These are phyloP conservation scores for Amiota minor DNA, from an alignment of 2,888 invertebrate genomes.

Conservation along the genomic window DNA sequence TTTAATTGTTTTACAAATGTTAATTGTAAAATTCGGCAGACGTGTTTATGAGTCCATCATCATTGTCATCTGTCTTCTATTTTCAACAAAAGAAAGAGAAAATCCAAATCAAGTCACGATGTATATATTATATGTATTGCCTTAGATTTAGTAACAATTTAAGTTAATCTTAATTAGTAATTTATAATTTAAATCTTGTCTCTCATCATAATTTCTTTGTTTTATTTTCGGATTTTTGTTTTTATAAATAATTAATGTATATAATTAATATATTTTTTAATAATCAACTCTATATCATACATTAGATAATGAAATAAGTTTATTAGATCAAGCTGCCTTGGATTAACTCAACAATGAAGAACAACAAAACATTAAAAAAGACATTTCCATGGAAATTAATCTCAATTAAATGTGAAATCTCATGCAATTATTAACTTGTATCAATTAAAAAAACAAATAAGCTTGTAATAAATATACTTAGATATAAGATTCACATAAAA, in stretches of 20 bases:
- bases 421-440: slow-evolving; percentile 48
- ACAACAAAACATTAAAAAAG: too few relatives aligned
- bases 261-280: background rate
- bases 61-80: too few relatives aligned
- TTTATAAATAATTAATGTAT: background rate
- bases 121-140: slow-evolving; percentile 2
- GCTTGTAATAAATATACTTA: slow-evolving; percentile 24
- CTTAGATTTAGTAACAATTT: background rate
- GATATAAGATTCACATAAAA: slow-evolving; percentile 26
- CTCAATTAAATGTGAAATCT: slow-evolving; percentile 39
- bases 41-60: background rate
- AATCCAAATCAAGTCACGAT: background rate
- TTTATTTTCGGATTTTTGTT: background rate
- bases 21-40: background rate
- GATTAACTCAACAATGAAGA: background rate
- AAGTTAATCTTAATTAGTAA: too few relatives aligned
- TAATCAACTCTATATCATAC: slow-evolving; percentile 38
- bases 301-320: slow-evolving; percentile 48
- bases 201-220: background rate
- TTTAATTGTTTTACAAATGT: background rate
- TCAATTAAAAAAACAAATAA: slow-evolving; percentile 42
- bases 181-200: background rate
- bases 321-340: slow-evolving; percentile 20
- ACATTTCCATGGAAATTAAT: background rate
- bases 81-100: background rate